A percentile compares a stretch with the other conserved stretches of the same genome.
Conservation (phyloP, 1,140 invertebrate species). For the Cydia strobilella region DNA sequence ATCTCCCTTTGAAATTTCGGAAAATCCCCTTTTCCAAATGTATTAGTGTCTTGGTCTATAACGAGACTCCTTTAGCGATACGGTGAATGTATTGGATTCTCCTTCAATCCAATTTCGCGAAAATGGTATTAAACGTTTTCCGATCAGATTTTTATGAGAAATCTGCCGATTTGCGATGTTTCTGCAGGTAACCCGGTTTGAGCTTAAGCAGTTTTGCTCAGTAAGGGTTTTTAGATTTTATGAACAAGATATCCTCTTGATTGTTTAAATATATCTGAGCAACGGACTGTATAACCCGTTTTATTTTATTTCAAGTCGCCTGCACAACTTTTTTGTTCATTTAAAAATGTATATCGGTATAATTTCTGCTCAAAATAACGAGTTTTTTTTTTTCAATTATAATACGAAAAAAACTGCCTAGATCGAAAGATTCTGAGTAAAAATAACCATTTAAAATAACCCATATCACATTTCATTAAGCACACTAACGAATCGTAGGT, state of each 20-base stretch:
- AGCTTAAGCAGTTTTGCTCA: background rate
- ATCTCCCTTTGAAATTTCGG: slow-evolving; percentile 26
- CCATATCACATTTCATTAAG: no score
- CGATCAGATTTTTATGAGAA: slow-evolving; percentile 23
- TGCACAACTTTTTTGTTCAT: no score
- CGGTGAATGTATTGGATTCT: slow-evolving; percentile 25
- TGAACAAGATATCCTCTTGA: background rate
- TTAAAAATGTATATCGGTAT: no score
- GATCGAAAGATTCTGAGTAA: no score
- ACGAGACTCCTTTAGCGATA: slow-evolving; percentile 18
- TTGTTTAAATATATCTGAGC: background rate
- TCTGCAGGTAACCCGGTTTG: slow-evolving; percentile 8
- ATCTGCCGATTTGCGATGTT: background rate
- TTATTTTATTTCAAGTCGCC: no score
- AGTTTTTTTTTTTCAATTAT: no score
- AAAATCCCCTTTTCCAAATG: slow-evolving; percentile 27
- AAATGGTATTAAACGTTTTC: slow-evolving; percentile 4
- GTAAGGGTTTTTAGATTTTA: background rate
- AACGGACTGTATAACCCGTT: background rate
- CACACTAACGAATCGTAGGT: no score
- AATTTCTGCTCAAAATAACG: no score
- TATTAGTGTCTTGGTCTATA: slow-evolving; percentile 31
- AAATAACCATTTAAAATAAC: no score
- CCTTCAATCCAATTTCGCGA: slow-evolving; percentile 16
- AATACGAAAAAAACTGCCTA: no score